Evolutionary conservation across 1,140 invertebrate species (phyloP), one percentile per base, ranked within the genome.

Genomic region (Stenopsyche tienmushanensis): DNA sequence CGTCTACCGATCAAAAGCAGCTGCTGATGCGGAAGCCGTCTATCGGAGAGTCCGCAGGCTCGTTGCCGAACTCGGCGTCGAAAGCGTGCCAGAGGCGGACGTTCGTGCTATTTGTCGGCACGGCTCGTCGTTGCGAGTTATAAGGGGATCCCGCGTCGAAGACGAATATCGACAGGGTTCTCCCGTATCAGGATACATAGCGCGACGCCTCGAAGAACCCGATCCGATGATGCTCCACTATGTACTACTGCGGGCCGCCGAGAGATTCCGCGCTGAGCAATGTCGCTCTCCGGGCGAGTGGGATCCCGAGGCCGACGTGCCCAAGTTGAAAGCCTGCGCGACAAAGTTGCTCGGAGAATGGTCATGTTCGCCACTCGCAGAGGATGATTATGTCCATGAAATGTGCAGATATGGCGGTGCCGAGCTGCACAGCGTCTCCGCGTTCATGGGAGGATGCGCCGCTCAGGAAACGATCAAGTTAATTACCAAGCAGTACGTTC

Each of bases 391-490:
- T 73, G 86, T 98, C 15, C 95, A 98, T 80, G 96, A 98, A 82
- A 91, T 98, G 79, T 96, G 93, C 75, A 78, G 90, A 44, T 99
- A 94, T 81, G 97, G 97, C 45, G 95, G 93, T 15, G 86, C 91
- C 5, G 96, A 99, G 80, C 78, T 98, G 41, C 97, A 99, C 80
- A 92, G 94, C 25, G 85, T 99, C n/a, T 94, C 96, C 23, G 89
- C 96, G 7, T 96, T 96, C 77, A 83, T 99, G 62, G 93, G 91
- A 70, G 97, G 96, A 1, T 90, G 93, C 75, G 90, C 90, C 39
- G 95, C 96, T 10, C 97, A 99, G 72, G 97, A 99, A 83, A 87
- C 88, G 1, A 98, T 99, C 60, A 99, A 99, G 83, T 82, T 99
- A n/a, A 86, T 98, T 45, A 99, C 97, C 1, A 86, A 88, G 72